Conservation (phyloP, 2,797 vertebrate genomes). For the Lacerta bilineata region DNA sequence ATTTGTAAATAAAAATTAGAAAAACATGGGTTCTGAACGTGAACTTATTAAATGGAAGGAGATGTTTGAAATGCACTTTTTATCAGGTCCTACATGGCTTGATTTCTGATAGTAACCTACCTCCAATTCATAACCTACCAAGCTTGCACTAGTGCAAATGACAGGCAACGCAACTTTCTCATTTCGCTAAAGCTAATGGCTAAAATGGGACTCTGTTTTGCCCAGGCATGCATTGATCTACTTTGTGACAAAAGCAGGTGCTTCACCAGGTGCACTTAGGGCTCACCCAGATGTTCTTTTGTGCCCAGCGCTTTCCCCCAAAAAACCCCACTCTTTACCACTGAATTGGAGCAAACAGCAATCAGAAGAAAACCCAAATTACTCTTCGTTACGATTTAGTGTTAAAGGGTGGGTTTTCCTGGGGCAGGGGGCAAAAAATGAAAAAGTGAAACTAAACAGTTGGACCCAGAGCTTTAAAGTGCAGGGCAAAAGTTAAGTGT, state of each 20-base stretch:
- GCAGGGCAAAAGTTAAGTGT: too few species aligned
- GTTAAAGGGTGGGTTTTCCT: too few species aligned
- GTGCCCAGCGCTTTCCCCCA: too few species aligned
- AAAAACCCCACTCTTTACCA: too few species aligned
- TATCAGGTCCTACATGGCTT: slow-evolving; percentile 19
- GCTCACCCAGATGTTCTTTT: too few species aligned
- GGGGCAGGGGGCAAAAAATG: background rate
- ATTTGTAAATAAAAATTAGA: background rate
- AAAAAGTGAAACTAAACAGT: background rate
- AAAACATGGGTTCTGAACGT: background rate
- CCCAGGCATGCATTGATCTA: background rate
- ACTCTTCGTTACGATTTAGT: too few species aligned
- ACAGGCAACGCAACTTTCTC: background rate
- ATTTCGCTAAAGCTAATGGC: background rate
- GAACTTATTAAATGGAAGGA: background rate
- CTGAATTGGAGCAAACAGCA: too few species aligned
- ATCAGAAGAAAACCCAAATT: too few species aligned
- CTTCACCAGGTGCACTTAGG: background rate
- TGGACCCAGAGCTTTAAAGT: too few species aligned
- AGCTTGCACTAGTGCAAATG: background rate
- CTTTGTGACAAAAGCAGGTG: background rate
- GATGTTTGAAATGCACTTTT: slow-evolving; percentile 20
- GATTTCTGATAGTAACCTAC: background rate
- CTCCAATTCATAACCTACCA: background rate
- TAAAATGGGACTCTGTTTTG: background rate